Evolutionary conservation across 2,113 vertebrate genomes (phyloP), one percentile per base, ranked within the genome.

Genomic region (Dipodomys merriami): DNA sequence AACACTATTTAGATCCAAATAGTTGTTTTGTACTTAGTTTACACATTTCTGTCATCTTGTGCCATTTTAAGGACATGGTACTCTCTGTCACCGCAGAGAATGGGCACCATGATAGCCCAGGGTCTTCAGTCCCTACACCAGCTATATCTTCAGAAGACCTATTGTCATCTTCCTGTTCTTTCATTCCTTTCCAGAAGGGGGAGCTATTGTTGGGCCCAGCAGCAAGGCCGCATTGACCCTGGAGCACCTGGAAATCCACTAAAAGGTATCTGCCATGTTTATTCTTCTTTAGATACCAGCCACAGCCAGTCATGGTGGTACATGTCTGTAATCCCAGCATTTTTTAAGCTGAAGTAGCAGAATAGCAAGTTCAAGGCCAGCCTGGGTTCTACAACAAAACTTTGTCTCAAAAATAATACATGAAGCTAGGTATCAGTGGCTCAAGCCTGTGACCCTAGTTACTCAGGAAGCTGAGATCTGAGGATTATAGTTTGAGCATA

Each of bases 1-100:
- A n/a, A n/a, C n/a, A n/a, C n/a, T n/a, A 68, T 57, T 81, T 82
- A 69, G 22, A 91, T 82, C 60, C n/a, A 67, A 60, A 73, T 62
- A 22, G 12, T 62, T 69, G 44, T 33, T 84, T 87, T 49, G 7
- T 49, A 76, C 77, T 57, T 68, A 69, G 9, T 71, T 84, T 53
- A 67, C 62, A 13, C 29, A 62, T 53, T 71, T 90, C 65, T 91
- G 71, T 62, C 25, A 39, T 71, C 71, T 53, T 65, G 53, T 49
- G 67, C 29, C 71, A 57, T 39, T n/a, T 39, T 46, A 67, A 73
- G 33, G 4, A 49, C 20, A 80, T 53, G 49, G 33, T 57, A 69
- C 60, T 39, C 71, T 93, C 74, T 78, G 68, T 57, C 69, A 87
- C 20, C 39, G 33, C 35, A 33, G 78, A 18, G 44, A 73, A 7